A percentile compares a stretch with the other conserved stretches of the same genome.
Evolutionary conservation across 2,113 vertebrate genomes (phyloP).

Genomic region (Paedocypris sp.): DNA sequence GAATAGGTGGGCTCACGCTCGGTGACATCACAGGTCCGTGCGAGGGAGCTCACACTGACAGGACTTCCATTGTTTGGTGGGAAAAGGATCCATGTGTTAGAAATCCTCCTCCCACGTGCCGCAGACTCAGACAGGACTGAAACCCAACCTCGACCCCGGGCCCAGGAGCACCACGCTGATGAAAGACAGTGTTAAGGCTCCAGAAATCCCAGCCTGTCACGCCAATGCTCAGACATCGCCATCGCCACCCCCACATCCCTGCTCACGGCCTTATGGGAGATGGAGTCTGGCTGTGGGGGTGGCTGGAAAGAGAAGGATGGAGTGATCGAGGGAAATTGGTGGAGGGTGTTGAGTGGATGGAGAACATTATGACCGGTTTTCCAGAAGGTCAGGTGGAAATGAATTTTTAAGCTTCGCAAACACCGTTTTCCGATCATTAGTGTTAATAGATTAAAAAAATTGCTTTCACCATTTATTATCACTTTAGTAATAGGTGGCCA

Average conservation of each 20-base stretch:
- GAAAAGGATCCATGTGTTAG: constrained; percentile 69
- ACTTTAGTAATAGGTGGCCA: too few relatives aligned
- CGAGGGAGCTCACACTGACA: constrained; percentile 47
- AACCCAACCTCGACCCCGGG: constrained; percentile 61
- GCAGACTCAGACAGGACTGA: constrained; percentile 49
- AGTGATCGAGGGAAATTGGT: not conserved
- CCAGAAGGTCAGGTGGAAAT: too few relatives aligned
- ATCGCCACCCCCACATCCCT: constrained; percentile 26
- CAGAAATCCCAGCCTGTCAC: constrained; percentile 45
- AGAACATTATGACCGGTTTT: constrained; percentile 14
- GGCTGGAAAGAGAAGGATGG: not conserved
- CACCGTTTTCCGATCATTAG: too few relatives aligned
- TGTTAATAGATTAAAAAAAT: too few relatives aligned
- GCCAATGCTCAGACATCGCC: constrained; percentile 38
- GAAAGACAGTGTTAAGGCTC: constrained; percentile 67
- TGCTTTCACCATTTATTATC: too few relatives aligned
- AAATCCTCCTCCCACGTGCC: constrained; percentile 73
- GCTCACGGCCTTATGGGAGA: constrained; percentile 39
- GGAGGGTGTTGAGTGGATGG: constrained; percentile 28
- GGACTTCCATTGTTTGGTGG: constrained; percentile 64
- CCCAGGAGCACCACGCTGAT: constrained; percentile 49
- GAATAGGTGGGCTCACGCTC: constrained; percentile 35
- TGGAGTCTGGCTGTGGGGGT: constrained; percentile 38
- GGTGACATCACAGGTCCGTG: constrained; percentile 57
- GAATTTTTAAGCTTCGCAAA: too few relatives aligned